Evolutionary conservation across 2,888 invertebrate species (phyloP).

Genomic region (Leucophenga maculata): DNA sequence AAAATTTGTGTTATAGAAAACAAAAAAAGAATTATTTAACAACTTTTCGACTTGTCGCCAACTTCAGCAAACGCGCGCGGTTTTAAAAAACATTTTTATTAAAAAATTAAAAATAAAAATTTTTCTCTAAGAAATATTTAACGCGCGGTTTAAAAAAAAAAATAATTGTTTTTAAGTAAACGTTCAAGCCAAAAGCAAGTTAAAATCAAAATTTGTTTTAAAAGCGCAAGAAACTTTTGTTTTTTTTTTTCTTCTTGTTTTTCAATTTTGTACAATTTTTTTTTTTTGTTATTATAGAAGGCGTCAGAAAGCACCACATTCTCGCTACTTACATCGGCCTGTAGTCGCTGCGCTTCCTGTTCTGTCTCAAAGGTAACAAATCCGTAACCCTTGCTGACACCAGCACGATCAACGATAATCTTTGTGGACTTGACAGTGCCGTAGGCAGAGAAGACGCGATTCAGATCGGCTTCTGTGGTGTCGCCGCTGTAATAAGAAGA

Average conservation of each 20-base stretch:
- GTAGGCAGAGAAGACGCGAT: conserved; percentile 91
- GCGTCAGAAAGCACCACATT: conserved; percentile 22
- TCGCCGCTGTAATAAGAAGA: conserved; percentile 75
- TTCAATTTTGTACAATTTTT: conserved; percentile 25
- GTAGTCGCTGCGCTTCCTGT: conserved; percentile 85
- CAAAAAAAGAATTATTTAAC: conserved; percentile 7
- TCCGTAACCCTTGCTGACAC: conserved; percentile 87
- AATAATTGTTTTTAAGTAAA: neutral
- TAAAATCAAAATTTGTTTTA: neutral
- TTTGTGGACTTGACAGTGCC: conserved; percentile 93
- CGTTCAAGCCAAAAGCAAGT: neutral
- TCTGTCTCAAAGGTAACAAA: conserved; percentile 90
- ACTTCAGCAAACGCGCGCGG: too few species aligned
- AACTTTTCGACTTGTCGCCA: neutral
- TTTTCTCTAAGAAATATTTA: neutral
- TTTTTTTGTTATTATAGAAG: conserved; percentile 23
- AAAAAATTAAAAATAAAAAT: too few species aligned
- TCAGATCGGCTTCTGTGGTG: conserved; percentile 92
- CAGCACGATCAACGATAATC: conserved; percentile 94
- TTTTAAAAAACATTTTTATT: too few species aligned
- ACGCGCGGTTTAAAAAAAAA: conserved; percentile 37
- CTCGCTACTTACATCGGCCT: conserved; percentile 77
- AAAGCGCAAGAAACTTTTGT: conserved; percentile 9
- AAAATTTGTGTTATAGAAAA: neutral
- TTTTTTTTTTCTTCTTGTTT: conserved; percentile 13